phyloP scores from a whole-genome alignment of 2,113 vertebrate genomes.

The Crotalus horridus region DNA sequence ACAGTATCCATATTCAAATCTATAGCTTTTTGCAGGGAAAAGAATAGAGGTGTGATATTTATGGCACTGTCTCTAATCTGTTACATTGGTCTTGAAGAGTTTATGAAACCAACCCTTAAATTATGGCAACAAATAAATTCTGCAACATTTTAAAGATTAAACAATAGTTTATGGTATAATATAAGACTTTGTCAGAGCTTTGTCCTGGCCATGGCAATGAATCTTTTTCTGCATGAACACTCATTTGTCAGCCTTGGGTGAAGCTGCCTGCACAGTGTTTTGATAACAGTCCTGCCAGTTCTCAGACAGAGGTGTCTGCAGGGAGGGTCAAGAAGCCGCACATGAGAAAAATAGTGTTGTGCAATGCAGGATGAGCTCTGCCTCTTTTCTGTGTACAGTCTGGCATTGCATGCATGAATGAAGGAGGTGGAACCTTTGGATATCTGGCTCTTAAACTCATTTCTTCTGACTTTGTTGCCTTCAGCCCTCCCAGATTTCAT shows the following conservation, averaged over 20 bases:
- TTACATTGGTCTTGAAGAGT: neutral
- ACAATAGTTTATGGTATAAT: neutral
- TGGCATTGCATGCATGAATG: neutral
- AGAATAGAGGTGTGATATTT: neutral
- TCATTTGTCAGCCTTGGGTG: neutral
- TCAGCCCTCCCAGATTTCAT: neutral
- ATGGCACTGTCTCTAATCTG: neutral
- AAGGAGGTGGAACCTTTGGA: neutral
- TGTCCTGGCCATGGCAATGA: neutral
- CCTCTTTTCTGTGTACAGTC: neutral
- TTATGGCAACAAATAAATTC: neutral
- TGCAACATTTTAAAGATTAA: neutral
- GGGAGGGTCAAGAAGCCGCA: neutral
- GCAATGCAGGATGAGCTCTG: neutral
- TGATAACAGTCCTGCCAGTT: neutral
- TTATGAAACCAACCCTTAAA: neutral
- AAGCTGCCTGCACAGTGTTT: neutral
- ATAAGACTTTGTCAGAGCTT: neutral
- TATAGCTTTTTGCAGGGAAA: neutral
- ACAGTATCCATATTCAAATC: neutral
- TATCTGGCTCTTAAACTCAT: neutral
- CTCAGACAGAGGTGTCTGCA: neutral
- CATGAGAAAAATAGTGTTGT: neutral
- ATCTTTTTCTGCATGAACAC: neutral
- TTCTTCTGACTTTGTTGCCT: neutral